Percentiles rank a stretch among this genome's conserved stretches.
Conservation (phyloP, 1,140 invertebrate genomes). For the Heliconius hewitsoni region DNA sequence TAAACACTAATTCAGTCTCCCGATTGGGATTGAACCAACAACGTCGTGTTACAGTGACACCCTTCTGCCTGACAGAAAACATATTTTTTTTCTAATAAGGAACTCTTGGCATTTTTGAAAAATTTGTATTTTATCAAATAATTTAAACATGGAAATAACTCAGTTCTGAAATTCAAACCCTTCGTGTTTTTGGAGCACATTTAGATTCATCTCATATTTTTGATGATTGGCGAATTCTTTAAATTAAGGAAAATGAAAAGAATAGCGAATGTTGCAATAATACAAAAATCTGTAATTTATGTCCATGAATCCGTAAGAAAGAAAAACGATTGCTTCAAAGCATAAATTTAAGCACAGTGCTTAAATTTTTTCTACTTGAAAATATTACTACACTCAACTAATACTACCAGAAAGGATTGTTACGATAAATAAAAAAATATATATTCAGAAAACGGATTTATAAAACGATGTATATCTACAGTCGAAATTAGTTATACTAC, state of each 20-base stretch:
- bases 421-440: neutral
- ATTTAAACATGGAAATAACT: slow-evolving; percentile 18
- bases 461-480: too few species aligned
- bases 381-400: too few species aligned
- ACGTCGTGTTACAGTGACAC: too few species aligned
- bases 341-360: too few species aligned
- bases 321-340: neutral
- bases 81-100: neutral
- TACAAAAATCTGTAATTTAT: slow-evolving; percentile 20
- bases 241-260: slow-evolving; percentile 18
- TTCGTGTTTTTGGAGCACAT: slow-evolving; percentile 19
- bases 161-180: slow-evolving; percentile 32
- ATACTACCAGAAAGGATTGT: too few species aligned
- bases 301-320: neutral
- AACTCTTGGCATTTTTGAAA: neutral
- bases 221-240: slow-evolving; percentile 27
- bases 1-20: too few species aligned
- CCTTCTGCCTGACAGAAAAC: too few species aligned
- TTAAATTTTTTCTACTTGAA: neutral
- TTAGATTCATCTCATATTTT: slow-evolving; percentile 37
- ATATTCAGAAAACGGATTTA: too few species aligned
- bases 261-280: neutral
- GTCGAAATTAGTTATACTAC: too few species aligned
- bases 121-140: neutral
- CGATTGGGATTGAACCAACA: too few species aligned